Conservation (phyloP, 2,113 vertebrate genomes). For the Tichodroma muraria region DNA sequence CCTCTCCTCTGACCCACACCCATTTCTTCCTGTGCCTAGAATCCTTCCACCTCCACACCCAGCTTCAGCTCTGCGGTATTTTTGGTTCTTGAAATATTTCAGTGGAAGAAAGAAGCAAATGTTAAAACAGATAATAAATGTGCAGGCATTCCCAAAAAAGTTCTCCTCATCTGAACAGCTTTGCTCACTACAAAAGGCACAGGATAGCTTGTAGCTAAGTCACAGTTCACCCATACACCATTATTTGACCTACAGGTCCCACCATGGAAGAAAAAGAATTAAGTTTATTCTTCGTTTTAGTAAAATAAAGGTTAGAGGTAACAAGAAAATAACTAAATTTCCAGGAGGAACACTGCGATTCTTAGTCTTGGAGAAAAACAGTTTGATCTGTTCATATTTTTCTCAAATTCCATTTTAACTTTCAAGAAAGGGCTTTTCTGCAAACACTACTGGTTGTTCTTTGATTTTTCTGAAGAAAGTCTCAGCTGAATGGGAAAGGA, state of each 20-base stretch:
- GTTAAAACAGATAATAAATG: neutral
- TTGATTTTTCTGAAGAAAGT: neutral
- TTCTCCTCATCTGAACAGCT: neutral
- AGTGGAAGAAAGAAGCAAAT: neutral
- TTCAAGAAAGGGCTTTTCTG: neutral
- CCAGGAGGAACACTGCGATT: accelerated
- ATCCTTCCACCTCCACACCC: neutral
- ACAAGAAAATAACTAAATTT: neutral
- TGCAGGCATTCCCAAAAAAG: neutral
- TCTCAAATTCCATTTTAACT: neutral
- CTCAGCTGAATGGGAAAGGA: neutral
- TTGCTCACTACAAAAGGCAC: neutral
- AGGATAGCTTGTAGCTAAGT: neutral
- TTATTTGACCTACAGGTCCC: neutral
- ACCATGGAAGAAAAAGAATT: neutral
- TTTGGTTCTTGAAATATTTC: neutral
- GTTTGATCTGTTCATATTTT: neutral
- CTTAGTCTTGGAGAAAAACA: neutral
- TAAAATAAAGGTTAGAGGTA: neutral
- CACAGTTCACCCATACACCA: neutral
- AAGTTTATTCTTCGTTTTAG: neutral
- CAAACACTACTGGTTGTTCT: neutral
- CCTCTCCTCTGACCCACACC: neutral
- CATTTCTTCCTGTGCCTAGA: neutral
- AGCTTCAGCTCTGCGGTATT: neutral